These are phyloP conservation scores for Dynastes tityus DNA, from an alignment of 2,888 invertebrate species.

Conservation along the genomic window DNA sequence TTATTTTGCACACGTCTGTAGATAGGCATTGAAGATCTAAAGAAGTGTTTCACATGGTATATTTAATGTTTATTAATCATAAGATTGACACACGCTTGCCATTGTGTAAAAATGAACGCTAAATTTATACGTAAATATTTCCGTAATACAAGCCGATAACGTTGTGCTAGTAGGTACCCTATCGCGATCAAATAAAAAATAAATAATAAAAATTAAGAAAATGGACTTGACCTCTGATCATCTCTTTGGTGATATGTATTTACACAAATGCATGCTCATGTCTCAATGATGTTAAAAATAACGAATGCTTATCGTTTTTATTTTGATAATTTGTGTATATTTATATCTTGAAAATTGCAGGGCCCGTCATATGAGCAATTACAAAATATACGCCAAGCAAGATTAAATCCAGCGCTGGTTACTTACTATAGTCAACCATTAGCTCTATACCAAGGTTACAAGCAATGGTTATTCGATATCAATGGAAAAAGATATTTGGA, in stretches of 20 bases:
- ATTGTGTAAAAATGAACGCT: not conserved
- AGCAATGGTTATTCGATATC: slow-evolving; percentile 95
- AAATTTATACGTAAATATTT: slow-evolving; percentile 4
- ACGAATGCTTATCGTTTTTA: not conserved
- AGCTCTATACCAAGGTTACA: slow-evolving; percentile 87
- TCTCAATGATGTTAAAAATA: slow-evolving; percentile 18
- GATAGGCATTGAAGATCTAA: too few relatives aligned
- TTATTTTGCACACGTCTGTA: too few relatives aligned
- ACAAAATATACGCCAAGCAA: slow-evolving; percentile 74
- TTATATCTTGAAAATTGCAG: slow-evolving; percentile 63
- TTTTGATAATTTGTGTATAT: not conserved
- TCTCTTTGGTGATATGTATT: not conserved
- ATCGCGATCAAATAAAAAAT: not conserved
- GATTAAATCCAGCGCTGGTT: slow-evolving; percentile 81
- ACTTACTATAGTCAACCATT: slow-evolving; percentile 89
- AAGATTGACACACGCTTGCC: not conserved
- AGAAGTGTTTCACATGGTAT: too few relatives aligned
- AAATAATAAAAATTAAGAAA: slow-evolving; percentile 4
- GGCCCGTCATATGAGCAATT: slow-evolving; percentile 78
- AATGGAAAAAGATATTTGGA: slow-evolving; percentile 92
- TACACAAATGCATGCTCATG: not conserved
- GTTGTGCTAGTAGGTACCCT: not conserved
- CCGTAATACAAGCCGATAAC: not conserved
- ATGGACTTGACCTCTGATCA: slow-evolving; percentile 20
- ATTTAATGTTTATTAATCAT: not conserved